Base-by-base conservation (phyloP, 1,140 invertebrate species). In the Ephestia elutella region DNA sequence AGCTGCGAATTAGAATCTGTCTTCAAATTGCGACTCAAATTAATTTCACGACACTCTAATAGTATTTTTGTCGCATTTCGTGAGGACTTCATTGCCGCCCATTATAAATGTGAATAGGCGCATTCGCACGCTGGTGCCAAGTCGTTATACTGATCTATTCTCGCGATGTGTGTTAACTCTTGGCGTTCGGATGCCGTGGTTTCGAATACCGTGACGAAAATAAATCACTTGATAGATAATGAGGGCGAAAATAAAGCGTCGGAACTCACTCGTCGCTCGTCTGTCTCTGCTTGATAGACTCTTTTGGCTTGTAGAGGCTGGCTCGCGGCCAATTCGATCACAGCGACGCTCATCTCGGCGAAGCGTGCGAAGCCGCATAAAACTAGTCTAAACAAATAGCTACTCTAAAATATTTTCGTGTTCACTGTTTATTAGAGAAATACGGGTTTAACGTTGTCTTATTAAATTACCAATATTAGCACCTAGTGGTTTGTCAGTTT, bases 151-250 rank as follows among this genome's bases (percentile, higher is more conserved):
- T 64, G 72, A 72, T 70, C 75, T 77, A 79, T 80, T 72, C 75
- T 73, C 70, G 60, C 65, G 64, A 71, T 71, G 70, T 71, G 70
- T 78, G 74, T 77, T 77, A 74, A 75, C 70, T 67, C 60, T 70
- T 68, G 66, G 62, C 70, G 68, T 69, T 70, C 58, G 60, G 64
- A 67, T 69, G 58, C 54, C 60, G 70, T 70, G 62, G 70, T 68
- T 67, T 64, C 68, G 71, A 65, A 69, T 68, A 66, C 68, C 65
- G 57, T 30, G 63, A 62, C 65, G 25, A 80, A 86, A 87, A 87
- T 87, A 85, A 83, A 87, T 86, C 82, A 84, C 80, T 85, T 77
- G 66, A 71, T 76, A 77, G 75, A 86, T 87, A 87, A 86, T 86
- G 81, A 85, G 79, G 78, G 76, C 79, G 73, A 85, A 87, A 87